Evolutionary conservation across 2,797 vertebrate species (phyloP).

Genomic region (Neostethus bicornis): DNA sequence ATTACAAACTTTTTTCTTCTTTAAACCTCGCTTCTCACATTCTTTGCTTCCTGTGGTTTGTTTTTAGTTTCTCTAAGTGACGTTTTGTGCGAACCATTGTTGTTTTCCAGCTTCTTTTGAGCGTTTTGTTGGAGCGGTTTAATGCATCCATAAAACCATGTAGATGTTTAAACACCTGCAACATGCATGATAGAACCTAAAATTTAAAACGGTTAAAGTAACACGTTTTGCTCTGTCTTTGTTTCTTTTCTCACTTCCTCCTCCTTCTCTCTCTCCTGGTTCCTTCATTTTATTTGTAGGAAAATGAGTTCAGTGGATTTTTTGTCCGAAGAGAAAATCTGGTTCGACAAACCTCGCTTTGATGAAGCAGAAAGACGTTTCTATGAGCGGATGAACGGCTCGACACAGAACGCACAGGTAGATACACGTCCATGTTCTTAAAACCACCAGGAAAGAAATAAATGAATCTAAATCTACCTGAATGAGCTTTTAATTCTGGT

Average conservation of each 20-base stretch:
- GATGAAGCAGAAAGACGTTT: slow-evolving; percentile 90
- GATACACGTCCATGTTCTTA: neutral
- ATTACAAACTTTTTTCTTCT: neutral
- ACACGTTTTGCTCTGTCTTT: neutral
- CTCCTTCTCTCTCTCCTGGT: slow-evolving; percentile 34
- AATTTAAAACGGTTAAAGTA: neutral
- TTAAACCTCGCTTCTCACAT: slow-evolving; percentile 4
- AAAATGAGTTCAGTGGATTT: slow-evolving; percentile 85
- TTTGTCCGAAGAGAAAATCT: slow-evolving; percentile 90
- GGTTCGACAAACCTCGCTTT: slow-evolving; percentile 93
- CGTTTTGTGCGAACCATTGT: slow-evolving; percentile 29
- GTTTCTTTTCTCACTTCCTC: slow-evolving; percentile 30
- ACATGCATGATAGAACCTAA: neutral
- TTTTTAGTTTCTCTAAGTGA: slow-evolving; percentile 10
- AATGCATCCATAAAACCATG: neutral
- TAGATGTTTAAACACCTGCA: neutral
- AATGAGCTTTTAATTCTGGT: too few relatives aligned
- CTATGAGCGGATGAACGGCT: slow-evolving; percentile 84
- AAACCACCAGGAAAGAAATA: neutral
- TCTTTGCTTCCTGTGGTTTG: slow-evolving; percentile 7
- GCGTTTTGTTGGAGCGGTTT: slow-evolving; percentile 24
- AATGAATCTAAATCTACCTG: too few relatives aligned
- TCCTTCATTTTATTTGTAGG: too few relatives aligned
- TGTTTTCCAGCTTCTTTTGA: slow-evolving; percentile 29
- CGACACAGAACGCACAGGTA: slow-evolving; percentile 77